These are phyloP conservation scores for Hyles lineata DNA, from an alignment of 2,888 invertebrate species.

Conservation along the genomic window DNA sequence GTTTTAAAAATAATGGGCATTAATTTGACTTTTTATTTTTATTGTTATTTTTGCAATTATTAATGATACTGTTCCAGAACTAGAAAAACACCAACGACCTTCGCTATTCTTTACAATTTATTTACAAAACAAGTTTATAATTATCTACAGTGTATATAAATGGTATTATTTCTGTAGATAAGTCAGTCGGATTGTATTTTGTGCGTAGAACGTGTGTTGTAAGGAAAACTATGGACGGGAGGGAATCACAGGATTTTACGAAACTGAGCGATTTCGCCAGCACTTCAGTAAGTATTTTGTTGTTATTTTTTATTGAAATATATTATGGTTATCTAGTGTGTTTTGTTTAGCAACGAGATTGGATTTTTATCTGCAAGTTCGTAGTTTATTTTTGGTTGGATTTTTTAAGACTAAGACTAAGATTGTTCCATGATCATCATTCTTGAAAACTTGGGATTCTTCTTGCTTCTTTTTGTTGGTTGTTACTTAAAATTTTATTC, in stretches of 20 bases:
- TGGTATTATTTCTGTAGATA: neutral
- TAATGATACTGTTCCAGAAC: neutral
- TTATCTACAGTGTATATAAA: conserved; percentile 12
- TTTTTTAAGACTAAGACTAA: neutral
- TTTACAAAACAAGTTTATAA: neutral
- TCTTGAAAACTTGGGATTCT: no score
- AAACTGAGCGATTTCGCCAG: conserved; percentile 80
- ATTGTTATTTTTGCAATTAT: neutral
- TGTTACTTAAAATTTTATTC: no score
- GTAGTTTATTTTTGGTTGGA: neutral
- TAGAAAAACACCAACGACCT: neutral
- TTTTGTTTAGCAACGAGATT: neutral
- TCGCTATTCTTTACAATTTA: neutral
- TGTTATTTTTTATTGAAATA: neutral
- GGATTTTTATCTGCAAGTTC: neutral
- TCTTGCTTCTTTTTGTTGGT: no score
- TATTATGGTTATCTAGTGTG: neutral
- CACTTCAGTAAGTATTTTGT: conserved; percentile 63
- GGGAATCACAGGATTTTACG: conserved; percentile 67
- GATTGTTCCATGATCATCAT: no score
- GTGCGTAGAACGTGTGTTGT: neutral
- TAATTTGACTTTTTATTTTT: no score
- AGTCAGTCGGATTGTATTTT: neutral
- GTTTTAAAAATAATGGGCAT: no score
- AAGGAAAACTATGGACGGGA: conserved; percentile 55